Evolutionary conservation across 2,797 vertebrate species (phyloP).

Genomic region (Clarias fuscus): DNA sequence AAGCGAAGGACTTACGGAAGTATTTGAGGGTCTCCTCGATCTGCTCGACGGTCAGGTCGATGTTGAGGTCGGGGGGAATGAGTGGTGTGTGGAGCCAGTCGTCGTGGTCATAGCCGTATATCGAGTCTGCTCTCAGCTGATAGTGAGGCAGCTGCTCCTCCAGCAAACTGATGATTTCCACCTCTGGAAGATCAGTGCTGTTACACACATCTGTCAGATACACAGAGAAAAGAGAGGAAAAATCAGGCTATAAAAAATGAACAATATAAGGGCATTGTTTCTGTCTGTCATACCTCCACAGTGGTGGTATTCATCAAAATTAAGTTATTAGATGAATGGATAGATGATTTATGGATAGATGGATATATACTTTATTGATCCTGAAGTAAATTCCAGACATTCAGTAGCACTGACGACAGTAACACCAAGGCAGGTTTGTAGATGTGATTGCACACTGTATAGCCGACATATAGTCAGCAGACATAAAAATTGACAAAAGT

Average conservation of each 20-base stretch:
- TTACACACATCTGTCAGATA: constrained; percentile 91
- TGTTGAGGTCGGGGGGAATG: constrained; percentile 82
- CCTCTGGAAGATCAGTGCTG: constrained; percentile 95
- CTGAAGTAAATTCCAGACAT: too few species aligned
- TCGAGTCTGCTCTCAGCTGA: constrained; percentile 94
- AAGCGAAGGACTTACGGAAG: constrained; percentile 84
- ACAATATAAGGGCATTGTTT: background rate
- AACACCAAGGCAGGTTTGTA: too few species aligned
- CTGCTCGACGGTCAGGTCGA: constrained; percentile 93
- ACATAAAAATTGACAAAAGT: too few species aligned
- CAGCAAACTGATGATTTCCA: constrained; percentile 98
- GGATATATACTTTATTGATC: too few species aligned
- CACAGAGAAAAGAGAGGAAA: constrained; percentile 22
- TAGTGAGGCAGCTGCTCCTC: constrained; percentile 97
- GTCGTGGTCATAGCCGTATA: constrained; percentile 97
- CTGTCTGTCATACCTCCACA: background rate
- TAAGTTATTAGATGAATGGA: background rate
- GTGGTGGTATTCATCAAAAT: background rate
- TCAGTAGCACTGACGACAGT: too few species aligned
- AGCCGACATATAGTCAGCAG: too few species aligned
- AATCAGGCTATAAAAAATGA: background rate
- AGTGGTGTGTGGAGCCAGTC: constrained; percentile 98
- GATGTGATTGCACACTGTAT: too few species aligned
- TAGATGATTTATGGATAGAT: too few species aligned
- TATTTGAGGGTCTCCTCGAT: constrained; percentile 99